Evolutionary conservation across 2,888 invertebrate genomes (phyloP).

Genomic region (Rhagonycha lutea): DNA sequence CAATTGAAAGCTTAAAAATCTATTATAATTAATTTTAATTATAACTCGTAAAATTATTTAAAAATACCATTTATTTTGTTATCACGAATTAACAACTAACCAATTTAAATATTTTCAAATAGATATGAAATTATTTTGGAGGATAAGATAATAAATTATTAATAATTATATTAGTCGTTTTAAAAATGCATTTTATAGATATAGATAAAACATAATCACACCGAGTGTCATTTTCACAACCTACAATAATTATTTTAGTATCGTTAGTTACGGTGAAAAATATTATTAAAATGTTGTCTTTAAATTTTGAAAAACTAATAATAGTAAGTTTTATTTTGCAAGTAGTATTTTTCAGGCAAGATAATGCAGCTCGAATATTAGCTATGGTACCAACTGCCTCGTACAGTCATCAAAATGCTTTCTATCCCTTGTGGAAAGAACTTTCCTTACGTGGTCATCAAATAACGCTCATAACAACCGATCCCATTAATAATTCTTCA

Average conservation of each 20-base stretch:
- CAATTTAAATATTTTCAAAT: too few relatives aligned
- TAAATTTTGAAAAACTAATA: neutral
- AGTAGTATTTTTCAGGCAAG: neutral
- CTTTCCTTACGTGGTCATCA: slow-evolving; percentile 25
- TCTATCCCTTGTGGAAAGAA: slow-evolving; percentile 39
- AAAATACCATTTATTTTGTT: too few relatives aligned
- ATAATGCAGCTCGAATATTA: neutral
- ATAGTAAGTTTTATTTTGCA: neutral
- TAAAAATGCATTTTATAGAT: neutral
- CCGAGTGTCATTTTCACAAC: neutral
- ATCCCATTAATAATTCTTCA: too few relatives aligned
- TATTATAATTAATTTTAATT: too few relatives aligned
- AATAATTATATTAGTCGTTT: neutral
- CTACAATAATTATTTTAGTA: neutral
- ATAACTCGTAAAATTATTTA: too few relatives aligned
- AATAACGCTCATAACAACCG: neutral
- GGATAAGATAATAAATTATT: neutral
- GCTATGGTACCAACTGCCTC: slow-evolving; percentile 31
- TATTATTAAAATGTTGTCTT: neutral
- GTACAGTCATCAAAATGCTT: slow-evolving; percentile 40
- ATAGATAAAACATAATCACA: neutral
- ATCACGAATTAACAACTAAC: too few relatives aligned
- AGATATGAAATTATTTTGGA: neutral
- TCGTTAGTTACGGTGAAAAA: neutral
- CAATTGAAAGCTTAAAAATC: too few relatives aligned